Conservation (phyloP, 2,113 vertebrate species). For the Gorilla gorilla region DNA sequence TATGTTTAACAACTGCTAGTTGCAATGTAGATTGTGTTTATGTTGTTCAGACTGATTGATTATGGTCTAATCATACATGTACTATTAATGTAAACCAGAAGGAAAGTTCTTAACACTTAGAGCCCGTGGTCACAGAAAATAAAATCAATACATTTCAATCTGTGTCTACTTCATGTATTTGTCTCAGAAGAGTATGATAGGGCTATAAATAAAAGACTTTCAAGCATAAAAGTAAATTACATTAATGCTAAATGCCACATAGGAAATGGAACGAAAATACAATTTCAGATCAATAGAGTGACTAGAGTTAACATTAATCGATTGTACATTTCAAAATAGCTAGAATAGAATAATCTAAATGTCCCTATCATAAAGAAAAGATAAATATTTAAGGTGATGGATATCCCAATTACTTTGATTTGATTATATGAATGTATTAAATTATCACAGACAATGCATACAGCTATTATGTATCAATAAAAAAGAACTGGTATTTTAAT, state of each 20-base stretch:
- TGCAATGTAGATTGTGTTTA: background rate
- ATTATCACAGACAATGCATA: background rate
- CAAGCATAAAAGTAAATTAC: background rate
- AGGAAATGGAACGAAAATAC: background rate
- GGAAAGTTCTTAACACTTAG: background rate
- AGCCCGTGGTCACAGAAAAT: background rate
- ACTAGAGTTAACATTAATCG: background rate
- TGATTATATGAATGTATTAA: too few relatives aligned
- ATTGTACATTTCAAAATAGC: too few relatives aligned
- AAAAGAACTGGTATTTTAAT: background rate
- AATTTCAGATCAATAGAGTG: background rate
- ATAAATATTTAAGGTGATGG: too few relatives aligned
- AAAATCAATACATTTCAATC: background rate
- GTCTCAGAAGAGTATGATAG: background rate
- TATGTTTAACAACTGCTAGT: background rate
- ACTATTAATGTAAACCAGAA: background rate
- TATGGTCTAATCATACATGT: background rate
- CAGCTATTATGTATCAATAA: background rate
- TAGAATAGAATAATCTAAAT: background rate
- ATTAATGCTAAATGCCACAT: background rate
- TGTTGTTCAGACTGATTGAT: background rate
- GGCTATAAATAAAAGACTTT: background rate
- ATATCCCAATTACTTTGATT: too few relatives aligned
- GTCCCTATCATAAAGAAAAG: fast-evolving
- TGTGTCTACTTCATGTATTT: background rate